These are phyloP conservation scores for Noctuana brunneofusca DNA, from an alignment of 2,888 invertebrate species.

Conservation along the genomic window DNA sequence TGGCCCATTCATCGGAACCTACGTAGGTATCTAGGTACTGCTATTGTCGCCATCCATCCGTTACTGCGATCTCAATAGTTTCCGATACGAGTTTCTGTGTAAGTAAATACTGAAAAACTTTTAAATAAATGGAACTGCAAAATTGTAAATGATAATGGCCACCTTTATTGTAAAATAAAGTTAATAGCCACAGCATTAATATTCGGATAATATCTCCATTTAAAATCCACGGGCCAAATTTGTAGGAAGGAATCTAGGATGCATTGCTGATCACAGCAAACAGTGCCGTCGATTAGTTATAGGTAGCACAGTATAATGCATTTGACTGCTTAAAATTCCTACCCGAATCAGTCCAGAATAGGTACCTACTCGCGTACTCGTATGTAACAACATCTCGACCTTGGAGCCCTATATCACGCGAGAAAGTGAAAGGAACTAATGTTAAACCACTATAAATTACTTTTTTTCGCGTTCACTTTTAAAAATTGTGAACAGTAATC, in stretches of 20 bases:
- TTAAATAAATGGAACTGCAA: not conserved
- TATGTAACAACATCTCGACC: slow-evolving; percentile 51
- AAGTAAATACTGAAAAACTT: not conserved
- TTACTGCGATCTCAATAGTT: slow-evolving; percentile 10
- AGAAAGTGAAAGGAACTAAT: slow-evolving; percentile 70
- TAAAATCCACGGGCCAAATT: too few relatives aligned
- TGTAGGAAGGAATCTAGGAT: too few relatives aligned
- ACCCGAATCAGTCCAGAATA: slow-evolving; percentile 6
- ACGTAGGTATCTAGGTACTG: too few relatives aligned
- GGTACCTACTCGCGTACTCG: slow-evolving; percentile 45
- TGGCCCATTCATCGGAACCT: slow-evolving; percentile 36
- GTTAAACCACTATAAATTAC: slow-evolving; percentile 38
- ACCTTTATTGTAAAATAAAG: too few relatives aligned
- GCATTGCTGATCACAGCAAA: too few relatives aligned
- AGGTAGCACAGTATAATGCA: too few relatives aligned
- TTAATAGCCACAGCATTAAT: too few relatives aligned
- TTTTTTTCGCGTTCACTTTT: slow-evolving; percentile 55
- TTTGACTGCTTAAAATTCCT: not conserved
- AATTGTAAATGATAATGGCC: not conserved
- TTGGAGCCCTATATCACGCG: slow-evolving; percentile 67
- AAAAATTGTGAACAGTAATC: slow-evolving; percentile 35
- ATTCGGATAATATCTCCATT: too few relatives aligned
- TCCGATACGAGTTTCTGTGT: not conserved
- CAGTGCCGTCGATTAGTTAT: too few relatives aligned
- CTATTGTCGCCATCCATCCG: slow-evolving; percentile 24